Conservation (phyloP, 2,113 vertebrate genomes). For the Crotalus helleri region DNA sequence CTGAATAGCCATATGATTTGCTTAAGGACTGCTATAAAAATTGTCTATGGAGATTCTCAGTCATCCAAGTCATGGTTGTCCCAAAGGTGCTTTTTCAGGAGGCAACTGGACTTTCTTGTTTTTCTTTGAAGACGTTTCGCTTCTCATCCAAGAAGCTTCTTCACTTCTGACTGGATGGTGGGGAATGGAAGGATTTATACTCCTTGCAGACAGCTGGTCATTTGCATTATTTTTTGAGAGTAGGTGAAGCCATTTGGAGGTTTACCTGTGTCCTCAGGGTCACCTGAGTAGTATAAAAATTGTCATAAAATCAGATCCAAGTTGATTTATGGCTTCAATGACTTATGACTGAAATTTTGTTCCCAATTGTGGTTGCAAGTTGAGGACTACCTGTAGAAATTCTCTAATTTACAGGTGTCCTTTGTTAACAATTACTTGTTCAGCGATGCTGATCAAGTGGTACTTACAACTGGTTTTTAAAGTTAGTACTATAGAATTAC, state of each 20-base stretch:
- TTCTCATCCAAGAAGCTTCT: too few relatives aligned
- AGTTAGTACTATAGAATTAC: constrained; percentile 8
- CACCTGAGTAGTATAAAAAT: background rate
- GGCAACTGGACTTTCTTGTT: too few relatives aligned
- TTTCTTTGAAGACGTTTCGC: too few relatives aligned
- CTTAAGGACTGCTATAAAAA: background rate
- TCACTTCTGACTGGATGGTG: too few relatives aligned
- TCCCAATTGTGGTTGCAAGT: background rate
- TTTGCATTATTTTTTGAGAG: too few relatives aligned
- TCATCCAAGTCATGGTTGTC: too few relatives aligned
- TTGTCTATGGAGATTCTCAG: background rate
- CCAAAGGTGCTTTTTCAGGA: too few relatives aligned
- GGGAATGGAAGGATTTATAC: too few relatives aligned
- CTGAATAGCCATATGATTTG: background rate
- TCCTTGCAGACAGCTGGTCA: too few relatives aligned
- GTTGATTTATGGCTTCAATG: background rate
- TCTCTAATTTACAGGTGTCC: background rate
- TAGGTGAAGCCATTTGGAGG: too few relatives aligned
- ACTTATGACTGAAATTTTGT: background rate
- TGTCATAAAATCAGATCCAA: background rate
- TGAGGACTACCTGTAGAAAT: background rate
- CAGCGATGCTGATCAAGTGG: background rate
- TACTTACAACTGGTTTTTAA: background rate
- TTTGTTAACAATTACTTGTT: background rate
- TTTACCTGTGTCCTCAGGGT: too few relatives aligned